Conservation (phyloP, 2,888 invertebrate species). For the Apotomis betuletana region DNA sequence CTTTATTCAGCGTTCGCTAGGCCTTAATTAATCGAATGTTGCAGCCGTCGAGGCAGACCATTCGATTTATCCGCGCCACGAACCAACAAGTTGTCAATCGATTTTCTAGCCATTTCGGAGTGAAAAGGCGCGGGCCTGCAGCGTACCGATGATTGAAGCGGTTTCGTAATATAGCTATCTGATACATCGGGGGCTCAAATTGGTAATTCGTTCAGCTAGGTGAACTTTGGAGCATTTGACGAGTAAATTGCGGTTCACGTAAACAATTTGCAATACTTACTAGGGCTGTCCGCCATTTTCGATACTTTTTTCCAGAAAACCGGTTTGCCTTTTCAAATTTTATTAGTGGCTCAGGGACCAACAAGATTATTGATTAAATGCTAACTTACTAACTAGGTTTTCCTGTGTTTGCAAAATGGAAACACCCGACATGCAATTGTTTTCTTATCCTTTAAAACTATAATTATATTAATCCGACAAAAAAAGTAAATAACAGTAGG, state of each 20-base stretch:
- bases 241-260: not conserved
- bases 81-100: constrained; percentile 46
- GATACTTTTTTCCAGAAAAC: too few species aligned
- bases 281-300: too few species aligned
- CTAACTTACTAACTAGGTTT: too few species aligned
- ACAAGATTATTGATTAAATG: too few species aligned
- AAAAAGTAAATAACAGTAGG: too few species aligned
- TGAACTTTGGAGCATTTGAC: not conserved
- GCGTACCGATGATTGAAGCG: constrained; percentile 12
- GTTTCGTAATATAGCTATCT: constrained; percentile 10
- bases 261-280: not conserved
- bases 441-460: too few species aligned
- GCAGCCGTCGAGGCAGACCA: constrained; percentile 36
- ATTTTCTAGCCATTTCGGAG: constrained; percentile 38
- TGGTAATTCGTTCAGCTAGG: not conserved
- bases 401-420: too few species aligned
- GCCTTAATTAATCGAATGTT: constrained; percentile 43
- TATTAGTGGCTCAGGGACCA: too few species aligned
- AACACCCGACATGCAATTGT: too few species aligned
- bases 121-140: not conserved
- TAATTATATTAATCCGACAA: too few species aligned
- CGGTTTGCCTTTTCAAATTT: too few species aligned
- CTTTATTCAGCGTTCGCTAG: constrained; percentile 2
- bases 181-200: constrained; percentile 1
- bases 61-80: constrained; percentile 38